Percentiles rank a stretch among this genome's conserved stretches.
phyloP scores from a whole-genome alignment of 2,113 vertebrate genomes.

The Artemisiospiza belli region DNA sequence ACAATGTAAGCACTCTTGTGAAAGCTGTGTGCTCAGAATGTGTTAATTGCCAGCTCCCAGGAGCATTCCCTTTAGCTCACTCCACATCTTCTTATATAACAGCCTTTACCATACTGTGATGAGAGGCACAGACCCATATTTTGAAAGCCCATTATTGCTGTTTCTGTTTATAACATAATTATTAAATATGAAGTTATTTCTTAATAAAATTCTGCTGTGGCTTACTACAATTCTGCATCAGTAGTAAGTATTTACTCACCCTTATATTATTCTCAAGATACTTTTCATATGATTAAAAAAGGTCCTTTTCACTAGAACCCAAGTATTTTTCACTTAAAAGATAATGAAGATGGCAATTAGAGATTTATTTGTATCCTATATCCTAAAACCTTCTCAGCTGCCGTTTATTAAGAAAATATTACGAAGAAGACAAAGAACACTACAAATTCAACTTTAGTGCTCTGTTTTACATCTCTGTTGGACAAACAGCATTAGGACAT shows the following conservation, averaged over 20 bases:
- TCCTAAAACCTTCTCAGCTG: neutral
- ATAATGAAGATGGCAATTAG: neutral
- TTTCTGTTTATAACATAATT: neutral
- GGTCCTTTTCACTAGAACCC: neutral
- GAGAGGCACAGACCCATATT: neutral
- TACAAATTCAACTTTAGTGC: neutral
- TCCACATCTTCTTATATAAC: neutral
- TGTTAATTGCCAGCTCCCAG: constrained; percentile 1
- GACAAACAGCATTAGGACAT: constrained; percentile 7
- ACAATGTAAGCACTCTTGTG: neutral
- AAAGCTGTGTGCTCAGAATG: neutral
- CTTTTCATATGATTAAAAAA: neutral
- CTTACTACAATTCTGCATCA: neutral
- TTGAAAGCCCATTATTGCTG: neutral
- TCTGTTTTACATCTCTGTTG: constrained; percentile 37
- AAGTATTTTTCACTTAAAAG: neutral
- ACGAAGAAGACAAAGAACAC: neutral
- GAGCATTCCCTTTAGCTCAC: neutral
- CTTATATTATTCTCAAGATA: neutral
- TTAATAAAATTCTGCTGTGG: neutral
- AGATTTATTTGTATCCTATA: neutral
- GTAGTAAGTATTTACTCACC: neutral
- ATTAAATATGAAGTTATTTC: neutral
- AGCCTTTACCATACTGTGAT: neutral
- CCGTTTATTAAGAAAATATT: constrained; percentile 13